Conservation (phyloP, 2,888 invertebrate genomes). For the Tridacna crocea region DNA sequence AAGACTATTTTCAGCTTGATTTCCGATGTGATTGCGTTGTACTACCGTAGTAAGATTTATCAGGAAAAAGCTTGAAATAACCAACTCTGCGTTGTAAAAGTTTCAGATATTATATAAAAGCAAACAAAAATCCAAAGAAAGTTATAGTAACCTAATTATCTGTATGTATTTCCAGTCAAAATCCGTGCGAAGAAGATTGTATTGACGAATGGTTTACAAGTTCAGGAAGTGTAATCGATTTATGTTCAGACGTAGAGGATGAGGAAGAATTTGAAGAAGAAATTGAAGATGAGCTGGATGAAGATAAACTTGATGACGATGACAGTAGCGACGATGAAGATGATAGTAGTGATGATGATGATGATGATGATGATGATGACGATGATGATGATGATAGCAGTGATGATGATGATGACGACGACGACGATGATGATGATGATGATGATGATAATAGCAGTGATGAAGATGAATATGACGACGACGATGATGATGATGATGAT, state of each 20-base stretch:
- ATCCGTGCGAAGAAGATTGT: slow-evolving; percentile 21
- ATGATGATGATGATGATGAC: slow-evolving; percentile 8
- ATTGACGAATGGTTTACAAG: not conserved
- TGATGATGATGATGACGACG: slow-evolving; percentile 2
- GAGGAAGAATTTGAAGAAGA: not conserved
- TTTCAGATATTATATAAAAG: too few species aligned
- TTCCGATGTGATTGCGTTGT: too few species aligned
- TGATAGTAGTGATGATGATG: not conserved
- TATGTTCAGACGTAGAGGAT: not conserved
- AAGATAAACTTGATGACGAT: not conserved
- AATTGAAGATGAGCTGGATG: not conserved
- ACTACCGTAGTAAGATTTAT: too few species aligned
- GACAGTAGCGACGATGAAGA: not conserved
- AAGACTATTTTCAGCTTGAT: too few species aligned
- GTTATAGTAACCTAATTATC: not conserved
- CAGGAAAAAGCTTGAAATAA: too few species aligned
- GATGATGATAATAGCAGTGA: slow-evolving; percentile 5
- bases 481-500: not conserved
- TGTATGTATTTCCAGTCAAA: slow-evolving; percentile 21
- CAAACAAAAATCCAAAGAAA: too few species aligned
- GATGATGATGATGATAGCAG: not conserved
- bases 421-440: not conserved
- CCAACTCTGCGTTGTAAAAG: too few species aligned
- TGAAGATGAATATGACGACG: slow-evolving; percentile 12
- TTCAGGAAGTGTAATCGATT: not conserved